Base-by-base conservation (phyloP, 2,888 invertebrate genomes). In the Rhaphigaster nebulosa region DNA sequence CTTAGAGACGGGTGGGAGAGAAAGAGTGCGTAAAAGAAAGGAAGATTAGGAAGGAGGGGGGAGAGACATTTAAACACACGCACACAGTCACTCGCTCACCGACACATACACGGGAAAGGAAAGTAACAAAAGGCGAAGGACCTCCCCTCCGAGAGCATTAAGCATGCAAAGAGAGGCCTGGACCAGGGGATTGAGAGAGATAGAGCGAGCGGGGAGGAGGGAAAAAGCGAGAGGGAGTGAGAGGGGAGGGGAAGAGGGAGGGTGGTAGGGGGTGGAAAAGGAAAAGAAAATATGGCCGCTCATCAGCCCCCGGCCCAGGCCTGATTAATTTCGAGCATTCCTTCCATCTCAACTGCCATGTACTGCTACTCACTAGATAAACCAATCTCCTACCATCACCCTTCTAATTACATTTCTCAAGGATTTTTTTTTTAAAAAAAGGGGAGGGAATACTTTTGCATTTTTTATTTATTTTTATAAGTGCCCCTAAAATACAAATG, bases 241-340 rank as follows among this genome's bases (percentile, higher is more conserved):
- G 45, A 13, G 52, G 90, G 84, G 23, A n/a, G n/a, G n/a, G n/a
- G n/a, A n/a, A n/a, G n/a, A n/a, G 52, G 54, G 41, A 45, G 84
- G 56, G 87, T 52, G 88, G 60, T 26, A 56, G 91, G 91, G 91
- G 91, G 90, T 90, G 90, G 90, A 80, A 91, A 90, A 91, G 91
- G 92, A 92, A 92, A 92, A 92, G 92, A 92, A 92, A 92, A 92
- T 92, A 92, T 92, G 92, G 92, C 92, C 92, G 92, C 92, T 92
- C 92, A 92, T 92, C 92, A 92, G 92, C 91, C 91, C 91, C 91
- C 92, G 91, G 89, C 90, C 54, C 50, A 20, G 34, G 54, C 80
- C 89, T 89, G 89, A 89, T 89, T 89, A 89, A 89, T 89, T 89
- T 65, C 89, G 23, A 70, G 50, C 60, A 60, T 54, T 54, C 89